phyloP scores from a whole-genome alignment of 2,797 vertebrate genomes.

The Sebastolobus altivelis region DNA sequence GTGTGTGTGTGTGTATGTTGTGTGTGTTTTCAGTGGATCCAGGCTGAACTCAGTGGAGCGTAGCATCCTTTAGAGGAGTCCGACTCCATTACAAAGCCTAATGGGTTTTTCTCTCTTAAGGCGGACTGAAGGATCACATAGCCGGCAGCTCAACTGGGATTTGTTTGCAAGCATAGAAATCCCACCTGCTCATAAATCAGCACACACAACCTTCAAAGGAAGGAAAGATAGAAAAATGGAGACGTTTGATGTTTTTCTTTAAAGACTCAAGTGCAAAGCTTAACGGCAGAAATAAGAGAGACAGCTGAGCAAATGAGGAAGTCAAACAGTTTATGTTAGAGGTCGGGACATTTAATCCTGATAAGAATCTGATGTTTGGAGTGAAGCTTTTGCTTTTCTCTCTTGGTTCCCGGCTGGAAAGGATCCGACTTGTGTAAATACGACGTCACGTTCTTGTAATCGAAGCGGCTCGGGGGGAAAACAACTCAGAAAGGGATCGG shows the following conservation, averaged over 20 bases:
- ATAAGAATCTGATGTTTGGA: not conserved
- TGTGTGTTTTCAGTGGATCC: not conserved
- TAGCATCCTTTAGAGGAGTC: conserved; percentile 18
- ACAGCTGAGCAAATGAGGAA: conserved; percentile 13
- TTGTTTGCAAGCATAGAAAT: conserved; percentile 17
- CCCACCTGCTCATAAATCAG: conserved; percentile 20
- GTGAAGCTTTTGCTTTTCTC: too few relatives aligned
- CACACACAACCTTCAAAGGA: not conserved
- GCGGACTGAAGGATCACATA: conserved; percentile 1
- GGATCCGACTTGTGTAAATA: too few relatives aligned
- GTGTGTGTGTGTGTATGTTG: not conserved
- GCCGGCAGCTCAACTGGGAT: not conserved
- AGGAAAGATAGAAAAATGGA: not conserved
- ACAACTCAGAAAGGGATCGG: too few relatives aligned
- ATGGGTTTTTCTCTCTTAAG: conserved; percentile 21
- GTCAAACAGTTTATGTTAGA: not conserved
- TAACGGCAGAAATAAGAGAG: not conserved
- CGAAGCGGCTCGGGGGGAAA: too few relatives aligned
- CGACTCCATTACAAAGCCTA: conserved; percentile 29
- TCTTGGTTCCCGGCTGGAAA: too few relatives aligned
- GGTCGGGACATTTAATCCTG: not conserved
- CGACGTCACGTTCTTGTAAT: too few relatives aligned
- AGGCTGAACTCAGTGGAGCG: not conserved
- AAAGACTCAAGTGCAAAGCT: not conserved
- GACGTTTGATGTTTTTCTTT: not conserved